A percentile compares a stretch with the other conserved stretches of the same genome.
These are phyloP conservation scores for Drosophila colorata DNA, from an alignment of 2,888 invertebrate species.

Conservation along the genomic window DNA sequence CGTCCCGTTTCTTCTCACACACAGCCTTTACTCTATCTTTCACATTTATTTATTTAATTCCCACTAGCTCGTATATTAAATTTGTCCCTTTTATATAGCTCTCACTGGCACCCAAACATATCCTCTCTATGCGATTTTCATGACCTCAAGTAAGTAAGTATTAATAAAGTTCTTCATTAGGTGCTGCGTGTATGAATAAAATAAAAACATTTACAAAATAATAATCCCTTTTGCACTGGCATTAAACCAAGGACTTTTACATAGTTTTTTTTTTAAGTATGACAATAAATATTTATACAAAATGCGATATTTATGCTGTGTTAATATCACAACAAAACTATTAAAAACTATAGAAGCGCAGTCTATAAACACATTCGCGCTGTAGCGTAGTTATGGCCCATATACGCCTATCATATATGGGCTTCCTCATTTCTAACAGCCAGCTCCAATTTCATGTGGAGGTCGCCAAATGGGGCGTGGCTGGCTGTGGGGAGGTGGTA, in stretches of 20 bases:
- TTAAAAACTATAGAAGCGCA: conserved; percentile 33
- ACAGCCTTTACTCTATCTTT: too few relatives aligned
- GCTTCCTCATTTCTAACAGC: conserved; percentile 43
- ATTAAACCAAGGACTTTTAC: too few relatives aligned
- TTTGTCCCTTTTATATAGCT: too few relatives aligned
- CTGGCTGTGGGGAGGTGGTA: not conserved
- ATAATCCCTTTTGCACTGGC: too few relatives aligned
- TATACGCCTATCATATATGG: conserved; percentile 35
- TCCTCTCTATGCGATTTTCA: not conserved
- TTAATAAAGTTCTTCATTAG: too few relatives aligned
- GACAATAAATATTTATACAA: conserved; percentile 11
- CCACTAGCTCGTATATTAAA: too few relatives aligned
- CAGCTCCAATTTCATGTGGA: conserved; percentile 32
- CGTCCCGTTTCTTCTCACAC: too few relatives aligned
- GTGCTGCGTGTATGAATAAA: too few relatives aligned
- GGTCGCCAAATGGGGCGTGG: conserved; percentile 2
- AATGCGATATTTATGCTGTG: conserved; percentile 20
- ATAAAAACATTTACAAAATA: too few relatives aligned
- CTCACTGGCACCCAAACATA: too few relatives aligned
- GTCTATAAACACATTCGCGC: conserved; percentile 27
- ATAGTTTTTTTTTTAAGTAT: not conserved
- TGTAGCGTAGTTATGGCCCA: conserved; percentile 29
- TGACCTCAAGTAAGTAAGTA: not conserved
- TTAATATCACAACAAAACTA: conserved; percentile 31
- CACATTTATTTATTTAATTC: too few relatives aligned